A percentile compares a stretch with the other conserved stretches of the same genome.
Conservation (phyloP, 2,113 vertebrate species). For the Anoura caudifer region DNA sequence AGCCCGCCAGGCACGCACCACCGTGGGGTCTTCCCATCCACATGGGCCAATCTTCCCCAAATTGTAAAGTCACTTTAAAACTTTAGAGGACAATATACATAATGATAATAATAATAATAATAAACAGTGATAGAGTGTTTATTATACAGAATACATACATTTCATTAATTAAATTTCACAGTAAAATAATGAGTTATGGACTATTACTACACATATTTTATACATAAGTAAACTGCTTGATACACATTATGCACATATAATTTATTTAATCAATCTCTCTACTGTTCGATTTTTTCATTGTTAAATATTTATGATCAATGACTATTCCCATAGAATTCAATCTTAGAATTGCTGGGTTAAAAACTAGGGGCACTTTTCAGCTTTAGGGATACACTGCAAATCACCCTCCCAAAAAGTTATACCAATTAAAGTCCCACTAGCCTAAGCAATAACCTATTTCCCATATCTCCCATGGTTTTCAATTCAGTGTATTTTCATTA, state of each 20-base stretch:
- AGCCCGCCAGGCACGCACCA: background rate
- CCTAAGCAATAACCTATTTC: background rate
- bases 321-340: background rate
- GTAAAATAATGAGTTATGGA: background rate
- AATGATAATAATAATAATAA: background rate
- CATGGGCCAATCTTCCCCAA: background rate
- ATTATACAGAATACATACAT: background rate
- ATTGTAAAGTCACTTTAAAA: background rate
- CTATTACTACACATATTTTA: background rate
- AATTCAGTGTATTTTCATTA: background rate
- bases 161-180: background rate
- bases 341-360: background rate
- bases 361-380: background rate
- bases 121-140: background rate
- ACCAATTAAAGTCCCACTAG: background rate
- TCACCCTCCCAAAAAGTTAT: background rate
- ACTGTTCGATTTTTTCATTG: background rate
- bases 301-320: background rate
- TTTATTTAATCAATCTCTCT: background rate
- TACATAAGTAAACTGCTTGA: background rate
- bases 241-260: background rate
- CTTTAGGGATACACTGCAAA: background rate
- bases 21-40: background rate
- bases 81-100: background rate
- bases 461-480: background rate